These are phyloP conservation scores for Melanargia galathea DNA, from an alignment of 2,888 invertebrate species.

Conservation along the genomic window DNA sequence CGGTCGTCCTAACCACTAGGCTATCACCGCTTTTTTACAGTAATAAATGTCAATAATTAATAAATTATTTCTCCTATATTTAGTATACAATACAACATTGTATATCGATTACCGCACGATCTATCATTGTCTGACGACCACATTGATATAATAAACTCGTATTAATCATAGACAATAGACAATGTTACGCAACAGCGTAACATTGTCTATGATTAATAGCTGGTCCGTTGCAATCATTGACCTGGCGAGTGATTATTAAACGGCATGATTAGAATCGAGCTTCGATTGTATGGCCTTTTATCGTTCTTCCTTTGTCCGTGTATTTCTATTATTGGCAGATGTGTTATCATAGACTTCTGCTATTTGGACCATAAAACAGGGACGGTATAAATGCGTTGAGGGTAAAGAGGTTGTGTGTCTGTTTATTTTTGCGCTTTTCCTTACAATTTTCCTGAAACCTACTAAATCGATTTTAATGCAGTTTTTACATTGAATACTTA, in stretches of 20 bases:
- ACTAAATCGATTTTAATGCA: no score
- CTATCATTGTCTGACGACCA: not conserved
- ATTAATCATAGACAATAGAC: no score
- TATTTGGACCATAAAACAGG: no score
- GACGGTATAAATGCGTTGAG: no score
- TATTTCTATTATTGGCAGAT: not conserved
- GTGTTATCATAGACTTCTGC: no score
- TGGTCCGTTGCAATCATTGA: not conserved
- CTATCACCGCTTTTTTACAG: no score
- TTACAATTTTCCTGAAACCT: no score
- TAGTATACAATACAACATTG: not conserved
- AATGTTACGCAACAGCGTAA: constrained; percentile 14
- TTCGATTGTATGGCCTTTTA: not conserved
- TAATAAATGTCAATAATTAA: constrained; percentile 3
- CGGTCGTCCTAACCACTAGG: no score
- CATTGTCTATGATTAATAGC: constrained; percentile 12
- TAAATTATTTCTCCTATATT: no score
- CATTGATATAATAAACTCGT: constrained; percentile 19
- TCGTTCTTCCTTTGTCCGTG: not conserved
- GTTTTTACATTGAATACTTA: no score
- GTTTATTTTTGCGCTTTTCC: no score
- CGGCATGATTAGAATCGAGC: constrained; percentile 7
- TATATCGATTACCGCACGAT: constrained; percentile 9
- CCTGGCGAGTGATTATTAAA: constrained; percentile 1
- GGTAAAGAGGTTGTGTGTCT: no score